A percentile compares a stretch with the other conserved stretches of the same genome.
phyloP scores from a whole-genome alignment of 2,113 vertebrate species.

The Pelecanoides urinatrix region DNA sequence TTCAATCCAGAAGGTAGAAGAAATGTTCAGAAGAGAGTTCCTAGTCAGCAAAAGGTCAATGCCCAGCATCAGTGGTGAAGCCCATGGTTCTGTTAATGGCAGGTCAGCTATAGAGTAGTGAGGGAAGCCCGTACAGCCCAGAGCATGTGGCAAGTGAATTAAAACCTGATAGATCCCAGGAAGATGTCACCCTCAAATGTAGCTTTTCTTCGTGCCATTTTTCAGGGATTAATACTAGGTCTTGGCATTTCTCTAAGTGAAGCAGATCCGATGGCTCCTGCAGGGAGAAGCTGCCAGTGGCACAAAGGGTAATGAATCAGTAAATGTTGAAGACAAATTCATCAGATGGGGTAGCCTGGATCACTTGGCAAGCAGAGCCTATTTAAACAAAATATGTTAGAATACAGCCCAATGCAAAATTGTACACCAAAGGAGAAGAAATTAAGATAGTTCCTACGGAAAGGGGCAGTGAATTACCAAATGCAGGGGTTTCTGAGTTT shows the following conservation, averaged over 20 bases:
- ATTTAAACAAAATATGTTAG: neutral
- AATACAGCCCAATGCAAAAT: neutral
- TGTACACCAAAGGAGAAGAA: neutral
- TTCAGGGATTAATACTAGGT: neutral
- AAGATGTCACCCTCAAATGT: neutral
- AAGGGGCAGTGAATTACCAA: neutral
- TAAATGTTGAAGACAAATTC: slow-evolving; percentile 27
- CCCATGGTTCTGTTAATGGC: neutral
- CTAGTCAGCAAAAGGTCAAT: rapidly evolving
- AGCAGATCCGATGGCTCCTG: neutral
- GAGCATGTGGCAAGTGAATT: neutral
- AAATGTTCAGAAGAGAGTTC: neutral
- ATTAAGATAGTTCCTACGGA: neutral
- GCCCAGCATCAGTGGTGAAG: neutral
- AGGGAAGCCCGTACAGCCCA: neutral
- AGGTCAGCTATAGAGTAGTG: neutral
- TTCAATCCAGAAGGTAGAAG: neutral
- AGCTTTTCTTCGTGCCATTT: neutral
- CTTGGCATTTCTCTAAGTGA: neutral
- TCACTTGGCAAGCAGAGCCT: neutral
- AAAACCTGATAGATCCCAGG: neutral
- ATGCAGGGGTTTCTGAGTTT: neutral
- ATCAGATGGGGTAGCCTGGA: neutral
- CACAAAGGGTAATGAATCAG: neutral
- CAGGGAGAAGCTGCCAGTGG: neutral